phyloP scores from a whole-genome alignment of 92 coral and sea anemone genomes.

The Chrysogorgia sp. region DNA sequence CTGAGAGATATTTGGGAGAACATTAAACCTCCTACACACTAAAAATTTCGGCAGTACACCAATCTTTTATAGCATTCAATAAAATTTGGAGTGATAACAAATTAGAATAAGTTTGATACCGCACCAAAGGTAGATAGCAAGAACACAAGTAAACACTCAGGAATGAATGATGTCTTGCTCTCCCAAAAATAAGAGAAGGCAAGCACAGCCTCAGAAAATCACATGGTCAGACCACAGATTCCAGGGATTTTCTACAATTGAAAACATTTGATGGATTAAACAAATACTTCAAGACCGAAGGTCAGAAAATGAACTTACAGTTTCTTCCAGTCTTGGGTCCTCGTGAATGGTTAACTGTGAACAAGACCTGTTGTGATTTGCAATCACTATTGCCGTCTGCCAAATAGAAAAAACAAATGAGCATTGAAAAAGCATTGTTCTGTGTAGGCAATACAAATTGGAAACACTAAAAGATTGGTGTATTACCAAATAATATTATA shows the following conservation, averaged over 20 bases:
- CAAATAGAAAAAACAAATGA: not conserved
- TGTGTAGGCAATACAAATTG: too few species aligned
- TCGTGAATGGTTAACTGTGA: constrained; percentile 32
- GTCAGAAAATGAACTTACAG: not conserved
- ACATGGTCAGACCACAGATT: constrained; percentile 14
- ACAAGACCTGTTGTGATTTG: constrained; percentile 46
- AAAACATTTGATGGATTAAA: constrained; percentile 13
- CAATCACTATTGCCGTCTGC: constrained; percentile 32
- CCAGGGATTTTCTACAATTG: constrained; percentile 27
- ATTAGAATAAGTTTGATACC: too few species aligned
- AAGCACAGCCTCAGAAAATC: not conserved
- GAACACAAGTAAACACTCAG: too few species aligned
- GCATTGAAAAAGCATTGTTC: not conserved
- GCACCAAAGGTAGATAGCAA: too few species aligned
- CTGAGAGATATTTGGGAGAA: too few species aligned
- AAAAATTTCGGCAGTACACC: too few species aligned
- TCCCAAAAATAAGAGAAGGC: too few species aligned
- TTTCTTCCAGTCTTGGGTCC: constrained; percentile 40
- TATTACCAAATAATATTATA: not conserved
- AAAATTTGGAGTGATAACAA: too few species aligned
- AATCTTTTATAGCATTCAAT: too few species aligned
- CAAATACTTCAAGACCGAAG: not conserved
- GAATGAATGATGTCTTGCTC: too few species aligned
- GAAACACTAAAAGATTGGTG: not conserved
- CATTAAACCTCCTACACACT: too few species aligned